Percentiles rank a stretch among this genome's conserved stretches.
Conservation (phyloP, 2,797 vertebrate genomes). For the Siniperca undulata region DNA sequence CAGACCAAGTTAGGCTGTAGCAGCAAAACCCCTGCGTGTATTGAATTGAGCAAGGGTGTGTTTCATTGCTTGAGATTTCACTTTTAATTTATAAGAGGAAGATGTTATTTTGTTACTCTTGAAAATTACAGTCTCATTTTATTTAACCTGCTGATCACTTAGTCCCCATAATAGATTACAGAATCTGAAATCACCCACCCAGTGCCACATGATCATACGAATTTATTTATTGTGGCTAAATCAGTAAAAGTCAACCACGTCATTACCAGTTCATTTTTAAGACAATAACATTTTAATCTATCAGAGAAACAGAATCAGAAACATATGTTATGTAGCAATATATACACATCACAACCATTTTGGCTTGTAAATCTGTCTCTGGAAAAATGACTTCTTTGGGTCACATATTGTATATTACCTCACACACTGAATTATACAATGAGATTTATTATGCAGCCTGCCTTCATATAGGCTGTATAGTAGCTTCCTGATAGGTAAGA, state of each 20-base stretch:
- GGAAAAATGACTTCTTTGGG: slow-evolving; percentile 1
- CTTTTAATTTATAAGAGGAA: no score
- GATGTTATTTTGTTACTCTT: no score
- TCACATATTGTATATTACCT: background rate
- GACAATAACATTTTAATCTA: background rate
- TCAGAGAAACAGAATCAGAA: background rate
- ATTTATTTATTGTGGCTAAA: no score
- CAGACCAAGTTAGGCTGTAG: no score
- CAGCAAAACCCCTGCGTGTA: no score
- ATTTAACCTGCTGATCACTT: background rate
- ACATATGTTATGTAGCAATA: background rate
- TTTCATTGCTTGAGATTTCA: no score
- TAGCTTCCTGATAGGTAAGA: background rate
- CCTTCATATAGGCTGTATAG: background rate
- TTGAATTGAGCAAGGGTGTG: no score
- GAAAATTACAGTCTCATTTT: background rate
- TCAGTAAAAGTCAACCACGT: background rate
- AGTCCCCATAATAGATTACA: no score
- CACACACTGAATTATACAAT: slow-evolving; percentile 17
- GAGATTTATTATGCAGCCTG: slow-evolving; percentile 1
- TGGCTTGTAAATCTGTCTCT: background rate
- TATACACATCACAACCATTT: background rate
- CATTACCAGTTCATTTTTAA: background rate
- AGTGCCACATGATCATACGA: background rate
- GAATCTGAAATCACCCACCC: background rate